Percentiles rank a stretch among this genome's conserved stretches.
Conservation (phyloP, 2,113 vertebrate genomes). For the Brachypodius melanocephalos region DNA sequence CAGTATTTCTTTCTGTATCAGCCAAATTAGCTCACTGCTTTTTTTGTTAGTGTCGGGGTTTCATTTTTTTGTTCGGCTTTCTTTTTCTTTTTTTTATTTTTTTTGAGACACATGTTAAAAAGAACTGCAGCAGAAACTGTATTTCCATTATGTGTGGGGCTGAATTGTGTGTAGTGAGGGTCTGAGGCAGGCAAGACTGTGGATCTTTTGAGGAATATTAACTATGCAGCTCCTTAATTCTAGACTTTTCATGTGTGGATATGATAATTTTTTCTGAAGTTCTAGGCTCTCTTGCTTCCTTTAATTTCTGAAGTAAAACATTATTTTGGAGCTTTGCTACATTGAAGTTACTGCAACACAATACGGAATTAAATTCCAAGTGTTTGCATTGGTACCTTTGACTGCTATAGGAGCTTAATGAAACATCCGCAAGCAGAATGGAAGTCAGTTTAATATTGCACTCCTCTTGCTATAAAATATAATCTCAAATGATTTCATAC, state of each 20-base stretch:
- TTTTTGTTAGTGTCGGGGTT: neutral
- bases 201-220: neutral
- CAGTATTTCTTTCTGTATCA: neutral
- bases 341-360: neutral
- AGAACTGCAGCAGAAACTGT: neutral
- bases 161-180: neutral
- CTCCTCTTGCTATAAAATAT: neutral
- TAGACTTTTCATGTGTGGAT: neutral
- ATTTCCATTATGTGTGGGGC: neutral
- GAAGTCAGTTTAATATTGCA: neutral
- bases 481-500: neutral
- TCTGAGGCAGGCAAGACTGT: neutral
- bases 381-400: conserved; percentile 2
- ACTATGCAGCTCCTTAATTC: neutral
- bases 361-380: neutral
- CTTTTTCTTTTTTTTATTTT: neutral
- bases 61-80: neutral
- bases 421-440: neutral
- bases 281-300: neutral
- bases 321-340: neutral
- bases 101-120: neutral
- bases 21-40: neutral
- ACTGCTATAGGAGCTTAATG: neutral
- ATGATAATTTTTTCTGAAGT: neutral
- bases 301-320: neutral